These are phyloP conservation scores for Melieria crassipennis DNA, from an alignment of 2,888 invertebrate genomes.

Conservation along the genomic window DNA sequence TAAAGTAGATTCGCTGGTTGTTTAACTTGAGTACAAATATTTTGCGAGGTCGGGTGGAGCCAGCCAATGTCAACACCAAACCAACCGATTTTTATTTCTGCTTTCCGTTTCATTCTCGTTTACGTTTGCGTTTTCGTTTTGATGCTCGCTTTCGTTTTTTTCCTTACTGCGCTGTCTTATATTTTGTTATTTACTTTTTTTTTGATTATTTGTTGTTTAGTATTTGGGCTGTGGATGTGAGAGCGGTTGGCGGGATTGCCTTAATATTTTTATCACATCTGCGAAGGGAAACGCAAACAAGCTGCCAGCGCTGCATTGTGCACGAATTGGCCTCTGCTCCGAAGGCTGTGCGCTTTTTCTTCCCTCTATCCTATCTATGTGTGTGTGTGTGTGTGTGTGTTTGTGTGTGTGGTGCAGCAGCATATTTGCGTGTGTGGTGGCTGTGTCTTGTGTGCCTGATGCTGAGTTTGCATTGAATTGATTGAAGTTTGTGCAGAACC, in stretches of 20 bases:
- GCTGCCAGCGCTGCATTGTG: not conserved
- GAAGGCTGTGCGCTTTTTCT: not conserved
- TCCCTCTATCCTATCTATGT: too few species aligned
- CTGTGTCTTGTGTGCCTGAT: not conserved
- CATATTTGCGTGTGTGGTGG: conserved; percentile 1
- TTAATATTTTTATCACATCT: conserved; percentile 8
- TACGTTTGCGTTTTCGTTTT: too few species aligned
- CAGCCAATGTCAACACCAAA: too few species aligned
- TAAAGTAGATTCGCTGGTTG: conserved; percentile 35
- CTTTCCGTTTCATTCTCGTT: too few species aligned
- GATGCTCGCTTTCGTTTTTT: too few species aligned
- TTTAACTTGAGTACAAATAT: conserved; percentile 17
- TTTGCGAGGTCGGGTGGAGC: not conserved
- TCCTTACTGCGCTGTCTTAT: too few species aligned
- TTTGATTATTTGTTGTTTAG: not conserved
- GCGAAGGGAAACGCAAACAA: not conserved
- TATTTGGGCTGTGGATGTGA: too few species aligned
- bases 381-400: conserved; percentile 1
- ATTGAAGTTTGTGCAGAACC: conserved; percentile 8
- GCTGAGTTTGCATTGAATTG: conserved; percentile 21
- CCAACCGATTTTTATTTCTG: too few species aligned
- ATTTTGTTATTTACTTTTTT: not conserved
- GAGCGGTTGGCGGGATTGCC: too few species aligned
- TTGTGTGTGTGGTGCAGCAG: not conserved
- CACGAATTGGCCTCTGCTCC: not conserved